Conservation (phyloP, 2,797 vertebrate genomes). For the Danio choprae region DNA sequence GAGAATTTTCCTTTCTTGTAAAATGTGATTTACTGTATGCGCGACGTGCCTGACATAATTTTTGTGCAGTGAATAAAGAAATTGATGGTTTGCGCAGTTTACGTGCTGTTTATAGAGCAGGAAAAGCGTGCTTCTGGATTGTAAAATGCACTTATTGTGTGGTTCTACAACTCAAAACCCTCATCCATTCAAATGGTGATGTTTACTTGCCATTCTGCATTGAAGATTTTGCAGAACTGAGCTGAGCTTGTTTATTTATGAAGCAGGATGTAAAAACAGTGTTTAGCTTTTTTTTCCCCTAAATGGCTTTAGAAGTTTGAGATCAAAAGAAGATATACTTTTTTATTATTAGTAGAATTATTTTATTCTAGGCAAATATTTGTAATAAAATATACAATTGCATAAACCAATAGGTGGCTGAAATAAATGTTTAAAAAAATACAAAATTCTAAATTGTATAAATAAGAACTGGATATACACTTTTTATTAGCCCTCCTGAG, state of each 20-base stretch:
- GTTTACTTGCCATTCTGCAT: conserved; percentile 36
- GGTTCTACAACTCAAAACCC: background rate
- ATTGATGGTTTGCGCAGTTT: conserved; percentile 43
- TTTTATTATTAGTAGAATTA: too few species aligned
- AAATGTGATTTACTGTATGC: conserved; percentile 47
- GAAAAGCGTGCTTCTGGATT: conserved; percentile 3
- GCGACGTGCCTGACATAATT: conserved; percentile 26
- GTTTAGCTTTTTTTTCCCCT: too few species aligned
- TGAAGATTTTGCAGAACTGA: conserved; percentile 35
- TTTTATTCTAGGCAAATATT: too few species aligned
- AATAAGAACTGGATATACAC: too few species aligned
- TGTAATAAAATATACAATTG: too few species aligned
- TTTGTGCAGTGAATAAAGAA: conserved; percentile 41
- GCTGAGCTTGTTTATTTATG: conserved; percentile 35
- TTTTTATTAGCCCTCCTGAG: too few species aligned
- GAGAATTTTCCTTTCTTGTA: conserved; percentile 44
- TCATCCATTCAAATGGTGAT: conserved; percentile 3
- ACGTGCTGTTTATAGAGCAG: conserved; percentile 41
- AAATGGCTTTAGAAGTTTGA: too few species aligned
- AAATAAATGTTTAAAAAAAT: too few species aligned
- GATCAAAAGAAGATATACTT: too few species aligned
- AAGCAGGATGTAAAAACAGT: conserved; percentile 46
- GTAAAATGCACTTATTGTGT: conserved; percentile 30
- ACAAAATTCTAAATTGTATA: too few species aligned
- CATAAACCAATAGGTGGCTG: too few species aligned